Evolutionary conservation across 2,797 vertebrate species (phyloP).

Genomic region (Eospalax fontanierii): DNA sequence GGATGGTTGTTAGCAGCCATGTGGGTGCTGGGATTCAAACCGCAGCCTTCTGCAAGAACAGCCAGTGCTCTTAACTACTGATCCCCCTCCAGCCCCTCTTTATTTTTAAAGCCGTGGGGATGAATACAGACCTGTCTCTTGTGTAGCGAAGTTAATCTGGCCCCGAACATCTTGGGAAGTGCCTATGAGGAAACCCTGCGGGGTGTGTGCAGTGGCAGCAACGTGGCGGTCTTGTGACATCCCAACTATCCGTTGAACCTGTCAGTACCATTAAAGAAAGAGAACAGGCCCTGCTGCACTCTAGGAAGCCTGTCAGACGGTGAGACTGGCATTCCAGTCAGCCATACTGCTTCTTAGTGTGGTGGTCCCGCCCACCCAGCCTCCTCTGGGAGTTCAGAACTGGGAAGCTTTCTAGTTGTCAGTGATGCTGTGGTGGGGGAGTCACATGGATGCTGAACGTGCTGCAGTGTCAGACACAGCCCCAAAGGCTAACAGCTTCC

Average conservation of each 20-base stretch:
- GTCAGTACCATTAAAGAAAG: slow-evolving; percentile 61
- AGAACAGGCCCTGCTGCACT: not conserved
- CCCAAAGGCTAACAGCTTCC: not conserved
- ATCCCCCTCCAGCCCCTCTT: too few species aligned
- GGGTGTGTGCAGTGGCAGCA: slow-evolving; percentile 91
- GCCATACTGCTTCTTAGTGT: not conserved
- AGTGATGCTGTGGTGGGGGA: not conserved
- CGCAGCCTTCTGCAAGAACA: too few species aligned
- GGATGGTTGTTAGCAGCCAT: too few species aligned
- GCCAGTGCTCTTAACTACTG: too few species aligned
- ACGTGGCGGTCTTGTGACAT: slow-evolving; percentile 91
- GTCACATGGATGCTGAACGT: not conserved
- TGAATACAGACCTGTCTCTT: slow-evolving; percentile 92
- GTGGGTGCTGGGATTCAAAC: too few species aligned
- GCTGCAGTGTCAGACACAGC: not conserved
- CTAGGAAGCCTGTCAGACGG: not conserved
- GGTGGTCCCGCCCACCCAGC: not conserved
- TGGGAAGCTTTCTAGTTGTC: not conserved
- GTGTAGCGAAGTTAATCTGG: slow-evolving; percentile 93
- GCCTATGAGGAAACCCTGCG: slow-evolving; percentile 90
- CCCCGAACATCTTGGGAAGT: slow-evolving; percentile 90
- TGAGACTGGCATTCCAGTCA: not conserved
- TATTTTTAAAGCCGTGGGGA: too few species aligned
- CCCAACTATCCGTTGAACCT: slow-evolving; percentile 95
- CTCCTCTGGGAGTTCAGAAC: not conserved